These are phyloP conservation scores for Brachypalpus laphriformis DNA, from an alignment of 2,888 invertebrate genomes.

Conservation along the genomic window DNA sequence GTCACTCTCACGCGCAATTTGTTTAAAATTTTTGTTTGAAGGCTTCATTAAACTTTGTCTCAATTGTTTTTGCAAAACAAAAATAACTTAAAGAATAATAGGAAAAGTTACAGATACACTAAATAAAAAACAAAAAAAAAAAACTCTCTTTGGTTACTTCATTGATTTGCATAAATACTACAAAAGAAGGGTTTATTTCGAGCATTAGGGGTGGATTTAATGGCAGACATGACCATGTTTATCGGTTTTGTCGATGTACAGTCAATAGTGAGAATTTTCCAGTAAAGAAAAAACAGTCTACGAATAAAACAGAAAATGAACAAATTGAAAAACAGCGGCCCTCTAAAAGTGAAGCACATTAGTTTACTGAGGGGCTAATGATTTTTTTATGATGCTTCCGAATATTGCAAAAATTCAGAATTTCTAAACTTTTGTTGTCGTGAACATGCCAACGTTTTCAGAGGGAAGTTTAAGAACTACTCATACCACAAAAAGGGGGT, in stretches of 20 bases:
- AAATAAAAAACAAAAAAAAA: slow-evolving; percentile 57
- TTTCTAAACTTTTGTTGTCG: too few relatives aligned
- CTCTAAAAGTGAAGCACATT: too few relatives aligned
- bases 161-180: slow-evolving; percentile 67
- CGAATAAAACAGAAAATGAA: too few relatives aligned
- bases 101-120: slow-evolving; percentile 70
- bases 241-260: background rate
- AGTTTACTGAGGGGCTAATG: too few relatives aligned
- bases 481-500: too few relatives aligned
- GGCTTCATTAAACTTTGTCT: slow-evolving; percentile 40
- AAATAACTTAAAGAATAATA: slow-evolving; percentile 73
- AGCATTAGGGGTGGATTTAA: slow-evolving; percentile 3
- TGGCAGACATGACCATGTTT: background rate
- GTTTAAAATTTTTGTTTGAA: background rate
- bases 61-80: slow-evolving; percentile 57
- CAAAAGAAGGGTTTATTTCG: slow-evolving; percentile 30
- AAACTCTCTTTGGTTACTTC: slow-evolving; percentile 71
- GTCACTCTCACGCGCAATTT: slow-evolving; percentile 50
- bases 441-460: too few relatives aligned
- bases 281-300: too few relatives aligned
- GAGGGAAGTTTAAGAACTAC: too few relatives aligned
- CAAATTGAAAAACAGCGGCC: too few relatives aligned
- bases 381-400: too few relatives aligned
- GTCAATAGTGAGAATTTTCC: background rate
- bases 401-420: too few relatives aligned